Evolutionary conservation across 2,113 vertebrate species (phyloP), one percentile per base, ranked within the genome.

Genomic region (Epinephelus moara): DNA sequence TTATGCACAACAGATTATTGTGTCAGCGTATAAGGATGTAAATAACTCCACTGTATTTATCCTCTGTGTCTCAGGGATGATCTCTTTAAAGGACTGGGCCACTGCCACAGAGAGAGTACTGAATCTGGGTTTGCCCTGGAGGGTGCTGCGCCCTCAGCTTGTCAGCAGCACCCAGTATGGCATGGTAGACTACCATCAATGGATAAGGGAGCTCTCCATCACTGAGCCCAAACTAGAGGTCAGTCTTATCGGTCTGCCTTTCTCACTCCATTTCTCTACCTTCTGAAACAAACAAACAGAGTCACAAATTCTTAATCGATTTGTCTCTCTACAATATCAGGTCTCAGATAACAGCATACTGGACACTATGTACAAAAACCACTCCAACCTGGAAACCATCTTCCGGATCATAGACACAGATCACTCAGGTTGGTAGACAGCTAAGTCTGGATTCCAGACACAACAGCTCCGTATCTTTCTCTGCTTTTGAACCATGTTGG

Each of bases 321-420:
- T 10, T 7, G 42, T 70, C 47, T 53, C 27, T 64, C 21, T 60
- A 59, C 17, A 42, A 19, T 37, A 17, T 25, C 89, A 98, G 97
- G 95, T 96, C 75, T 94, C 96, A 78, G 96, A 98, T 68, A 95
- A 95, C 0, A 97, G 96, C 76, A 93, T 99, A 85, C 90, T 99
- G 78, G 98, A 99, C 93, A 97, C 94, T 0, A 96, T 99, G 86
- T 99, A 99, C 88, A 96, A 96, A 61, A 98, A 98, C 88, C 95
- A 97, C 81, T 97, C 97, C 71, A 97, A 97, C 88, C 90, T 99
- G 86, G 97, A 99, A 92, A 98, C 97, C 59, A 97, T 99, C 92
- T 99, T 99, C 93, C 94, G 95, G 73, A 97, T 98, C 81, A 98
- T 99, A 81, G 98, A 99, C 93, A 96, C 92, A 21, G 98, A 99